Base-by-base conservation (phyloP, 2,888 invertebrate genomes). In the Tenthredo mesomela region DNA sequence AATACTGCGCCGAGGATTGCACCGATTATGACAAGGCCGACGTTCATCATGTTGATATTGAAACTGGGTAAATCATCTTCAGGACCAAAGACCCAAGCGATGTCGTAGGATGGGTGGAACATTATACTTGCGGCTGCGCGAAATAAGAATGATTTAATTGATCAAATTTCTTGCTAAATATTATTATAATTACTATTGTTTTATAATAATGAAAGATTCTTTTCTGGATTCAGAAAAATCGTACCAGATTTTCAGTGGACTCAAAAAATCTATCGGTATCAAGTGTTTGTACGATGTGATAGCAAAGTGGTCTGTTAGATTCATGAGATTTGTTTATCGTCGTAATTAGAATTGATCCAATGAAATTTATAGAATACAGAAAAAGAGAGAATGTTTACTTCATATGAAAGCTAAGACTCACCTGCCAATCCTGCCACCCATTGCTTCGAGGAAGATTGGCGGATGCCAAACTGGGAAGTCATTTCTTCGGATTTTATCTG, bases 371-470 rank as follows among this genome's bases (percentile, higher is more conserved):
- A 33, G 18, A 33, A 18, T 67, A 67, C 6, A 25, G 33, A 54
- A n/a, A 2, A 54, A n/a, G n/a, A 54, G 18, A 54, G n/a, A 61
- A 25, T 61, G 21, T 61, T 25, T 21, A 25, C 15, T 29, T 18
- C 18, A 67, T 15, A 15, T 4, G 18, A 67, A 67, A 25, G 33
- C 33, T 33, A 21, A 73, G 7, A 25, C 73, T n/a, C 9, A 77
- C 77, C 77, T 25, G 54, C 54, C 25, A 12, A 33, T 54, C 43
- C 77, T 10, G 29, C 50, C 18, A 77, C 1, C 77, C 77, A 77
- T 54, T 77, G 77, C 77, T 77, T 77, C 77, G 21, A 15, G 0
- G 77, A 77, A 7, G 77, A 33, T 54, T 33, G 77, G 10, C 10
- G 1, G 6, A 2, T 18, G 77, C 33, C 33, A 18, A 12, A 18